phyloP scores from a whole-genome alignment of 23 tunicate genomes.

The Styela clava region DNA sequence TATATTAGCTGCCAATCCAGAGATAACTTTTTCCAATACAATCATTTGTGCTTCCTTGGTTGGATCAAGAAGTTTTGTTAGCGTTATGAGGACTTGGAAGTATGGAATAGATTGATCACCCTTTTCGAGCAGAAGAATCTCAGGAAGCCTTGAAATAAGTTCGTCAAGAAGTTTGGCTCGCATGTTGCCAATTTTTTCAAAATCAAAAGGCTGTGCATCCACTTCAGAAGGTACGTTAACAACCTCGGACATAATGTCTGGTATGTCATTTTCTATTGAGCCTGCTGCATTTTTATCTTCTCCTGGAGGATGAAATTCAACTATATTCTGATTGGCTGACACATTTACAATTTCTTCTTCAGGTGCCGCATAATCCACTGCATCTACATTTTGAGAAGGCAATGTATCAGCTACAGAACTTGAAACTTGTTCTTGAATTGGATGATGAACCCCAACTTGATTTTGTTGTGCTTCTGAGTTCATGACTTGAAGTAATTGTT shows the following conservation, averaged over 20 bases:
- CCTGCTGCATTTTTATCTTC: background rate
- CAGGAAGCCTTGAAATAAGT: constrained; percentile 38
- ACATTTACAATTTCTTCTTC: background rate
- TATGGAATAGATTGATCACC: constrained; percentile 83
- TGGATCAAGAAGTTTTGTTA: constrained; percentile 18
- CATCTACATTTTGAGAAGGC: too few relatives aligned
- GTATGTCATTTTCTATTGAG: background rate
- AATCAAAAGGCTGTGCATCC: constrained; percentile 32
- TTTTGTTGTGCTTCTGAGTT: background rate
- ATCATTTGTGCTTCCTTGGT: background rate
- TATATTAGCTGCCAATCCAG: background rate
- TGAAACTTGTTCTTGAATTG: background rate
- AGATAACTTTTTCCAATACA: constrained; percentile 3
- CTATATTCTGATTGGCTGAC: too few relatives aligned
- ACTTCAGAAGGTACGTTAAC: background rate
- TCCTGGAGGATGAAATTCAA: background rate
- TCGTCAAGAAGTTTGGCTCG: constrained; percentile 32
- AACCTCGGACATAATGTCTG: background rate
- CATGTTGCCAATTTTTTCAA: constrained; percentile 32
- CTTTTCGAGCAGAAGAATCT: constrained; percentile 46
- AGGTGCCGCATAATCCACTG: background rate
- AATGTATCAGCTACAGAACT: too few relatives aligned
- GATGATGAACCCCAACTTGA: background rate
- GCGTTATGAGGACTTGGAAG: constrained; percentile 58
- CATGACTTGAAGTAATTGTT: background rate